A percentile compares a stretch with the other conserved stretches of the same genome.
phyloP scores from a whole-genome alignment of 2,113 vertebrate species.

The Siphamia tubifer region DNA sequence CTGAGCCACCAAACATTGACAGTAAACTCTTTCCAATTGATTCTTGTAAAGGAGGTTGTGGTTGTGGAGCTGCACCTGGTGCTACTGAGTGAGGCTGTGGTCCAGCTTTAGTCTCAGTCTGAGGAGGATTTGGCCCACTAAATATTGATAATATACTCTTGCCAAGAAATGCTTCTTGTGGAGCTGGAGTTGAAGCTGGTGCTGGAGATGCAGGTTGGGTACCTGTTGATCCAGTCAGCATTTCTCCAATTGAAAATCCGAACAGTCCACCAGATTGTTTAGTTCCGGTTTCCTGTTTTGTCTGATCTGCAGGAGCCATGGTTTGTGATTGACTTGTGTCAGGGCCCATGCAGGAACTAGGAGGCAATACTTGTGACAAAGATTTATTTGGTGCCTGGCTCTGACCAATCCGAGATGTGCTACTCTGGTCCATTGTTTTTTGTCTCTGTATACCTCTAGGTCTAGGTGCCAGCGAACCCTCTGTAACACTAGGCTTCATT shows the following conservation, averaged over 20 bases:
- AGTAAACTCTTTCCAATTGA: constrained; percentile 61
- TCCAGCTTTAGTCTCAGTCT: constrained; percentile 44
- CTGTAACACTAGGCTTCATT: constrained; percentile 62
- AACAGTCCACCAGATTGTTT: constrained; percentile 76
- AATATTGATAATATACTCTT: constrained; percentile 75
- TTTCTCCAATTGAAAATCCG: constrained; percentile 82
- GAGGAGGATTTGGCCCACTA: constrained; percentile 54
- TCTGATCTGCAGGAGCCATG: constrained; percentile 48
- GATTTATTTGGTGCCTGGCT: constrained; percentile 51
- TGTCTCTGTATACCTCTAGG: constrained; percentile 67
- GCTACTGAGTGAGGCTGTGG: constrained; percentile 19
- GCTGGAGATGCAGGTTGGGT: constrained; percentile 26
- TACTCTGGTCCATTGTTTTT: constrained; percentile 57
- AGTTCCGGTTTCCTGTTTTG: constrained; percentile 61
- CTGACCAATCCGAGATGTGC: constrained; percentile 14
- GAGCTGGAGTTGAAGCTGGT: constrained; percentile 15
- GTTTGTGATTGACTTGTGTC: constrained; percentile 42
- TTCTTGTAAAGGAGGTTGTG: constrained; percentile 52
- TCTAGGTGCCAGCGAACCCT: constrained; percentile 39
- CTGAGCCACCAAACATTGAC: constrained; percentile 66
- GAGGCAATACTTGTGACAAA: constrained; percentile 47
- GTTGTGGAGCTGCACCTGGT: constrained; percentile 35
- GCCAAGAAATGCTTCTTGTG: constrained; percentile 69
- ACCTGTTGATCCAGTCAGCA: constrained; percentile 62
- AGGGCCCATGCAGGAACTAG: constrained; percentile 12